Evolutionary conservation across 2,113 vertebrate species (phyloP).

Genomic region (Xenopus laevis): DNA sequence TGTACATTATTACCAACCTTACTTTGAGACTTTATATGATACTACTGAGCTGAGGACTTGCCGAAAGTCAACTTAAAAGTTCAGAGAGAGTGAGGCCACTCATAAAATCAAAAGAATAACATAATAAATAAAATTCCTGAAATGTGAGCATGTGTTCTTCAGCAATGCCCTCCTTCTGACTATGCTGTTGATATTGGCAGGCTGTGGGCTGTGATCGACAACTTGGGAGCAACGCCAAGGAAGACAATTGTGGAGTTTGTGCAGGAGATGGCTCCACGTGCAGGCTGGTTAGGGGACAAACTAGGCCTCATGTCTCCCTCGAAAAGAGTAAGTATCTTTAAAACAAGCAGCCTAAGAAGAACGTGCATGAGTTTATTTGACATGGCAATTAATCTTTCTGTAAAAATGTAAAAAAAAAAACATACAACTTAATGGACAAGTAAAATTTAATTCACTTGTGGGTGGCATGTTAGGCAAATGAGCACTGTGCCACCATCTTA

Average conservation of each 20-base stretch:
- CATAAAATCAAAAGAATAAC: slow-evolving; percentile 50
- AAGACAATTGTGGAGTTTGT: slow-evolving; percentile 89
- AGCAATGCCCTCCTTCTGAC: slow-evolving; percentile 57
- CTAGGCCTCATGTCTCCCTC: slow-evolving; percentile 72
- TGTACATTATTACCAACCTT: slow-evolving; percentile 10
- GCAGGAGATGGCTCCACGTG: slow-evolving; percentile 83
- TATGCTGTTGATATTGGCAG: slow-evolving; percentile 69
- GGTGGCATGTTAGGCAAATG: no score
- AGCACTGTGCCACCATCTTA: no score
- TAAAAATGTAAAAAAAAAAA: no score
- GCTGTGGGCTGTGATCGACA: slow-evolving; percentile 87
- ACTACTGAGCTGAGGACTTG: slow-evolving; percentile 38
- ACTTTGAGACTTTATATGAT: slow-evolving; percentile 45
- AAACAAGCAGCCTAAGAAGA: no score
- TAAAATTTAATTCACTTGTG: no score
- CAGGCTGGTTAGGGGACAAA: slow-evolving; percentile 85
- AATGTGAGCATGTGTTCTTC: slow-evolving; percentile 50
- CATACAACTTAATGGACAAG: no score
- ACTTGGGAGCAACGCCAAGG: slow-evolving; percentile 79
- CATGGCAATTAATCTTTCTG: no score
- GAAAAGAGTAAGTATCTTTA: slow-evolving; percentile 79
- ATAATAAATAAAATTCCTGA: slow-evolving; percentile 54
- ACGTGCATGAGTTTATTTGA: no score
- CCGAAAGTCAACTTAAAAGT: slow-evolving; percentile 23
- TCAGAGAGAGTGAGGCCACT: slow-evolving; percentile 52